phyloP scores from a whole-genome alignment of 2,113 vertebrate genomes.

The Onychostoma macrolepis region DNA sequence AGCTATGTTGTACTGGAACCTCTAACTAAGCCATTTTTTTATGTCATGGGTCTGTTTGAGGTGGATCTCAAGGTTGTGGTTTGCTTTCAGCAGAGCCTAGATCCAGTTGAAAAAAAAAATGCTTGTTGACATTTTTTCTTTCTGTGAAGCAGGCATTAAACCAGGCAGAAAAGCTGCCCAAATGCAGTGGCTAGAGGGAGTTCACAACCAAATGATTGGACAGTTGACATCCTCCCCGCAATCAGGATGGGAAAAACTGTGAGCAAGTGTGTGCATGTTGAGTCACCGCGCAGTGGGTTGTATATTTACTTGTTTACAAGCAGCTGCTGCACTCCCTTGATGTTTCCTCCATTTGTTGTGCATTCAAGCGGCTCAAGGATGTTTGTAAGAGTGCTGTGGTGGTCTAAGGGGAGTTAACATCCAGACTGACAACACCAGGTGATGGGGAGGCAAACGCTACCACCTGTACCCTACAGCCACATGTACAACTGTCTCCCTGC shows the following conservation, averaged over 20 bases:
- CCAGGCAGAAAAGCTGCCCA: conserved; percentile 10
- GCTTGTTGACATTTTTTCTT: conserved; percentile 70
- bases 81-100: conserved; percentile 73
- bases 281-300: conserved; percentile 73
- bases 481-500: conserved; percentile 63
- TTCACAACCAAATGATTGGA: conserved; percentile 61
- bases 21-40: conserved; percentile 59
- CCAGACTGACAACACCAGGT: conserved; percentile 76
- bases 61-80: conserved; percentile 79
- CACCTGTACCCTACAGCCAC: conserved; percentile 68
- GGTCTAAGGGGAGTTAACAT: conserved; percentile 2
- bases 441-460: conserved; percentile 64
- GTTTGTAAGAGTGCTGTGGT: conserved; percentile 26
- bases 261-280: conserved; percentile 50
- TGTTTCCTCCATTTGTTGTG: conserved; percentile 81
- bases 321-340: conserved; percentile 80
- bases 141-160: conserved; percentile 57
- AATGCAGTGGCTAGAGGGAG: conserved; percentile 13
- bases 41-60: conserved; percentile 70
- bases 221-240: conserved; percentile 69
- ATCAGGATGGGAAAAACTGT: conserved; percentile 50
- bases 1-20: conserved; percentile 56
- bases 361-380: conserved; percentile 54
- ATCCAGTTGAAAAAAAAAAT: conserved; percentile 77
- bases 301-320: conserved; percentile 81